Evolutionary conservation across 2,888 invertebrate species (phyloP), one percentile per base, ranked within the genome.

Genomic region (Blera fallax): DNA sequence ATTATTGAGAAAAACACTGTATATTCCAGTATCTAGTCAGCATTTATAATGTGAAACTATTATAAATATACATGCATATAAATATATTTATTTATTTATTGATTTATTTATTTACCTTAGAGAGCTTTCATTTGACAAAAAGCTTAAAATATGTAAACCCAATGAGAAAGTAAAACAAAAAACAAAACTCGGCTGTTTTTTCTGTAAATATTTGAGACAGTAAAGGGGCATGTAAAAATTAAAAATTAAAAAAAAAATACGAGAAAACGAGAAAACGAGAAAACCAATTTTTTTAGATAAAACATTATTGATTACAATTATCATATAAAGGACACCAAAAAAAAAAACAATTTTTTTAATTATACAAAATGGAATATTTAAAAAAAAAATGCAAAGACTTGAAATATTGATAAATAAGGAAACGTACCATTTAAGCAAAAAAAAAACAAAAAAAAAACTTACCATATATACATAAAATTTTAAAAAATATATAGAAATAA

Each of bases 301-400:
- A 76, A 74, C 50, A 69, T 73, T 73, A 78, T 76, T 81, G 34
- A 87, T 69, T 73, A 73, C 34, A 69, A 80, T 70, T 84, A 78
- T 76, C 77, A 65, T 74, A 84, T 87, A 85, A 81, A 65, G 54
- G 70, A 78, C 77, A 87, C 80, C 81, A 85, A 70, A 77, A 81
- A 78, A 24, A 72, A 64, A 83, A 83, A 76, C 37, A 67, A 62
- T 62, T 83, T 87, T 84, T 87, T 87, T 74, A 87, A 85, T 74
- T 80, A 77, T 78, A 85, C 80, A 85, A 70, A 72, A 81, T 58
- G 24, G 16, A 67, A 77, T 69, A 77, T 77, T 58, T 69, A 77
- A 52, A 72, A 70, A 69, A 72, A 76, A 80, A 73, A 65, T 76
- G 76, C 83, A 78, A 85, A 87, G 81, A 85, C 85, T 87, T 87